phyloP scores from a whole-genome alignment of 2,888 invertebrate genomes.

The Pseudococcus jackbeardsleyi region DNA sequence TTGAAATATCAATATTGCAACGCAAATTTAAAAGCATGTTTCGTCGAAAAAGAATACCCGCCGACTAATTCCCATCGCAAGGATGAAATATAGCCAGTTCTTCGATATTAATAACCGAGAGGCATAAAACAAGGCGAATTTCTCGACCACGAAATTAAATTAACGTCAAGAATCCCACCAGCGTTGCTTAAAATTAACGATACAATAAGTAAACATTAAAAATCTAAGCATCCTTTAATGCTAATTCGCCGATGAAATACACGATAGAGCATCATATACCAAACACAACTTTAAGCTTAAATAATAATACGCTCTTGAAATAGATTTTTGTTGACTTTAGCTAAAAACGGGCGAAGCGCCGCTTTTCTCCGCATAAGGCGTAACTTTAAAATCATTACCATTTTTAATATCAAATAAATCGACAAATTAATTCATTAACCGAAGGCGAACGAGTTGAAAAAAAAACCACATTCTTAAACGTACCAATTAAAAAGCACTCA shows the following conservation, averaged over 20 bases:
- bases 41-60: too few species aligned
- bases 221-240: slow-evolving; percentile 37
- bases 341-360: background rate
- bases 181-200: slow-evolving; percentile 25
- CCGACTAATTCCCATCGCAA: background rate
- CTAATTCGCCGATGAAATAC: slow-evolving; percentile 7
- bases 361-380: background rate
- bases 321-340: slow-evolving; percentile 25
- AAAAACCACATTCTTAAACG: slow-evolving; percentile 5
- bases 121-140: slow-evolving; percentile 9
- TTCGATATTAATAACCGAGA: slow-evolving; percentile 7
- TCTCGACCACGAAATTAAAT: slow-evolving; percentile 6
- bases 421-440: slow-evolving; percentile 6
- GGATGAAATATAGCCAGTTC: background rate
- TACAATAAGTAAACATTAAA: slow-evolving; percentile 37
- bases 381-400: slow-evolving; percentile 25
- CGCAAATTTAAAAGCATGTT: too few species aligned
- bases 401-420: slow-evolving; percentile 16
- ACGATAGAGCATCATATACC: slow-evolving; percentile 5
- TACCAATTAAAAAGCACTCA: slow-evolving; percentile 10
- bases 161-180: background rate
- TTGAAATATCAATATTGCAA: too few species aligned
- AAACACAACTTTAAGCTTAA: background rate
- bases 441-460: background rate
- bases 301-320: slow-evolving; percentile 13